These are phyloP conservation scores for Melangyna quadrimaculata DNA, from an alignment of 2,888 invertebrate species.

Conservation along the genomic window DNA sequence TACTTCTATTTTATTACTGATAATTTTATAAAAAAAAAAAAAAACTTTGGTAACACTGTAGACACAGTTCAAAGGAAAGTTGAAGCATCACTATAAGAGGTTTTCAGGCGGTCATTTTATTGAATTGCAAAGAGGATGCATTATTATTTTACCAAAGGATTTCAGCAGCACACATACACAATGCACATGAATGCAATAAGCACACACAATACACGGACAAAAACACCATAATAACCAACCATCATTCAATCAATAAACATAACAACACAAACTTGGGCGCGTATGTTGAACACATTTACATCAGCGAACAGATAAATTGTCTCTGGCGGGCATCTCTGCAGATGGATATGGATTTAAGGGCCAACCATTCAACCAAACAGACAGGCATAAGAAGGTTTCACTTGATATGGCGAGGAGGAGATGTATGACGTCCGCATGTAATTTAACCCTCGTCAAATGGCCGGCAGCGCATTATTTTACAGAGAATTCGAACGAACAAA, in stretches of 20 bases:
- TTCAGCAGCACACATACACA: neutral
- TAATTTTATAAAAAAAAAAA: neutral
- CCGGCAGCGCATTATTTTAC: constrained; percentile 27
- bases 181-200: neutral
- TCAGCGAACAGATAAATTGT: constrained; percentile 48
- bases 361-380: neutral
- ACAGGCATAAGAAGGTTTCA: constrained; percentile 7
- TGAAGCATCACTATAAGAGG: constrained; percentile 20
- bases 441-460: constrained; percentile 61
- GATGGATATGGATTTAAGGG: constrained; percentile 20
- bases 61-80: neutral
- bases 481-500: constrained; percentile 16
- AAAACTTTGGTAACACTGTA: neutral
- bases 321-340: constrained; percentile 36
- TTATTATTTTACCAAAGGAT: neutral
- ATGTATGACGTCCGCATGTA: constrained; percentile 47
- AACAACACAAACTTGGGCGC: constrained; percentile 62
- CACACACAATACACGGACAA: constrained; percentile 10
- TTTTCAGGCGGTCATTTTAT: neutral
- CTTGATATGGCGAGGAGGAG: neutral
- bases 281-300: constrained; percentile 66
- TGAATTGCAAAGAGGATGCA: neutral
- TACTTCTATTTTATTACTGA: too few species aligned
- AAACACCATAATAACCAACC: neutral
- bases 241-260: constrained; percentile 59